phyloP scores from a whole-genome alignment of 2,113 vertebrate species.

The Silurus glanis region DNA sequence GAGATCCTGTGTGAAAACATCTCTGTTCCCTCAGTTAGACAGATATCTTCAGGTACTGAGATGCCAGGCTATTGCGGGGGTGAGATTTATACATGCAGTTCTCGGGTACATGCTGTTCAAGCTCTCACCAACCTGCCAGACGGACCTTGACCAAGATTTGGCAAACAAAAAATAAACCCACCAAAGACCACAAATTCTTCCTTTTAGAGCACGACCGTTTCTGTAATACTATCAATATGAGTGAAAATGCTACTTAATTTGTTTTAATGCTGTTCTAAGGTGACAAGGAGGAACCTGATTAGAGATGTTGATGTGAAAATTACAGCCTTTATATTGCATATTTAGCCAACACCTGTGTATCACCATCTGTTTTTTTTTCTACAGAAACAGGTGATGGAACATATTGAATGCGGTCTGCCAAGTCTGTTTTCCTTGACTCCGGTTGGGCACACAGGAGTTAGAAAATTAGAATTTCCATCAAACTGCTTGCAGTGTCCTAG shows the following conservation, averaged over 20 bases:
- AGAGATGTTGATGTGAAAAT: slow-evolving; percentile 41
- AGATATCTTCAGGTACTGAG: slow-evolving; percentile 44
- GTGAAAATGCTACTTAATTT: background rate
- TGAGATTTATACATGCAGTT: slow-evolving; percentile 19
- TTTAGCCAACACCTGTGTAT: slow-evolving; percentile 44
- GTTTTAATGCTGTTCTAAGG: background rate
- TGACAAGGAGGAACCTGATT: background rate
- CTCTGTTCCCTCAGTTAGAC: background rate
- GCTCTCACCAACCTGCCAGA: slow-evolving; percentile 59
- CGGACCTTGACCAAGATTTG: slow-evolving; percentile 47
- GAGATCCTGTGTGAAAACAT: slow-evolving; percentile 26
- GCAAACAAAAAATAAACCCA: background rate
- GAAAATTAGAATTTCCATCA: background rate
- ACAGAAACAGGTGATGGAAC: slow-evolving; percentile 47
- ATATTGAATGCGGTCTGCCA: slow-evolving; percentile 46
- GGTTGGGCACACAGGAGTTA: background rate
- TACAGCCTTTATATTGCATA: slow-evolving; percentile 36
- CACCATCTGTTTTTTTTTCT: slow-evolving; percentile 42
- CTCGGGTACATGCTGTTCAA: slow-evolving; percentile 56
- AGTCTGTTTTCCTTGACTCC: background rate
- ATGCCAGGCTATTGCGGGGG: slow-evolving; percentile 40
- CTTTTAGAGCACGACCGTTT: background rate
- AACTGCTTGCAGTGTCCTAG: background rate
- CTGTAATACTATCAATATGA: background rate
- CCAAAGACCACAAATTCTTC: slow-evolving; percentile 23